Percentiles rank a stretch among this genome's conserved stretches.
phyloP scores from a whole-genome alignment of 2,888 invertebrate genomes.

The Agrotis segetum region DNA sequence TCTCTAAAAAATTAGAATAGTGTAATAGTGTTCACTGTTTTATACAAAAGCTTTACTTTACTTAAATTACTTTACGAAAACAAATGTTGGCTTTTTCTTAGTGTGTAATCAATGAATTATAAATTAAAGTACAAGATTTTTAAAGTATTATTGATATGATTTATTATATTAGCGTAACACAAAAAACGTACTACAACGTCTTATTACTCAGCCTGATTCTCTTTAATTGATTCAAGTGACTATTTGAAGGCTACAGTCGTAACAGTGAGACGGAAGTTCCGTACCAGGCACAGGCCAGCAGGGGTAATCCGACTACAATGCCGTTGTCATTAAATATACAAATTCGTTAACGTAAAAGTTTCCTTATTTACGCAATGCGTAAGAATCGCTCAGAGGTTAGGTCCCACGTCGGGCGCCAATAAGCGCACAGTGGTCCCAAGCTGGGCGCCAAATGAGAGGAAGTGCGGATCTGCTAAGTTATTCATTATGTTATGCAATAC shows the following conservation, averaged over 20 bases:
- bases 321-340: slow-evolving; percentile 66
- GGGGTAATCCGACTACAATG: slow-evolving; percentile 57
- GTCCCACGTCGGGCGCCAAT: slow-evolving; percentile 59
- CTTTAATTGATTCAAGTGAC: slow-evolving; percentile 68
- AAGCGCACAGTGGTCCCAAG: slow-evolving; percentile 28
- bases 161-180: no score
- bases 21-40: slow-evolving; percentile 1
- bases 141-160: no score
- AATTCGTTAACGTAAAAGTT: slow-evolving; percentile 67
- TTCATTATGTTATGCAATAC: slow-evolving; percentile 50
- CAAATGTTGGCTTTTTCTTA: not conserved
- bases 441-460: slow-evolving; percentile 55
- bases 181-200: slow-evolving; percentile 14
- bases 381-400: slow-evolving; percentile 34
- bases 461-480: slow-evolving; percentile 22
- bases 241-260: slow-evolving; percentile 65
- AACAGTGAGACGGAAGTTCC: slow-evolving; percentile 53
- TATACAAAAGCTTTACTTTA: not conserved
- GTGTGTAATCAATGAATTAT: no score
- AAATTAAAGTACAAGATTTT: no score
- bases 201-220: slow-evolving; percentile 29
- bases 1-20: slow-evolving; percentile 9
- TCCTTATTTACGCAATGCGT: slow-evolving; percentile 68
- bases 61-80: not conserved
- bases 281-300: slow-evolving; percentile 66